Evolutionary conservation across 1,140 invertebrate species (phyloP), one percentile per base, ranked within the genome.

Genomic region (Coelopa frigida): DNA sequence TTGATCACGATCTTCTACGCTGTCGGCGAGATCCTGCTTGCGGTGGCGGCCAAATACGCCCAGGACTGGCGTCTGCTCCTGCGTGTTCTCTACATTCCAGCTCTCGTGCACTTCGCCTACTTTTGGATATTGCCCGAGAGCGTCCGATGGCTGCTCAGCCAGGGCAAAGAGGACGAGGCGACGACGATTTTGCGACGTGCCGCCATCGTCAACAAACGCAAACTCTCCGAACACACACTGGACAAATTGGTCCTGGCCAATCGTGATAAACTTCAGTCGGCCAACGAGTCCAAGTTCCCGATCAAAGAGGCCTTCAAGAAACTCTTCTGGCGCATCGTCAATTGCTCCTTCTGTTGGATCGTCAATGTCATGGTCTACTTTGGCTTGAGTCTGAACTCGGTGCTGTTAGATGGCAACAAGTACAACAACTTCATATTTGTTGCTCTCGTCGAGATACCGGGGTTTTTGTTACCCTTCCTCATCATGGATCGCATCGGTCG

Each of bases 301-400:
- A 72, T 79, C 52, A 46, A 61, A 7, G 59, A 70, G 43, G 69
- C 81, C n/a, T 61, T 82, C 32, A 76, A 71, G 53, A 73, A 74
- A 38, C 73, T 81, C 52, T 52, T 82, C 59, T 68, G 78, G 55
- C 74, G 83, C 22, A 72, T 85, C 41, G 59, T 78, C 5, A 75
- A 77, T 15, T 80, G 82, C 49, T 78, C 73, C 35, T 77, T 82
- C 64, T 85, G 77, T 67, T 87, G 81, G 83, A 68, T 81, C 3
- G 76, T 81, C 3, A 77, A 78, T 51, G 74, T 80, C 1, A 81
- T 89, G 55, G 78, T 88, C 4, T 91, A 87, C 66, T 90, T 88
- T 61, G 89, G 87, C 0, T 66, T 91, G 5, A 85, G 85, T 7
- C 75, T 89, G 32, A 88, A 87, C 61, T 81, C 85, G 0, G 84